phyloP scores from a whole-genome alignment of 2,113 vertebrate genomes.

The Oophaga pumilio region DNA sequence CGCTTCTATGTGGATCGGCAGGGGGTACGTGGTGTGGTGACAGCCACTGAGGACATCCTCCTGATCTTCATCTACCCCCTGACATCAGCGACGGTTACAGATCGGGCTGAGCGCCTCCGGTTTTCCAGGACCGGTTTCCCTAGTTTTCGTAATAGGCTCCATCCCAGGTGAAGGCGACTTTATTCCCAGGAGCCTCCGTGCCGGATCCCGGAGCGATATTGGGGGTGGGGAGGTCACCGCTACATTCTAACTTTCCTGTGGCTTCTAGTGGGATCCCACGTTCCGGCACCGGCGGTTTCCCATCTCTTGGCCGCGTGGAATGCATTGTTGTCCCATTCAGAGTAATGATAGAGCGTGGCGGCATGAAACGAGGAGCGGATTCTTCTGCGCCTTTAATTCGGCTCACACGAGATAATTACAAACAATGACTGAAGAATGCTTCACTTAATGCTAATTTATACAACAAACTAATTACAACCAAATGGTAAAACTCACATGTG shows the following conservation, averaged over 20 bases:
- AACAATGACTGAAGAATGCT: constrained; percentile 89
- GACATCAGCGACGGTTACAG: too few species aligned
- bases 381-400: constrained; percentile 68
- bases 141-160: too few species aligned
- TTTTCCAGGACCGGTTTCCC: too few species aligned
- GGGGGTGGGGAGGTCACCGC: not conserved
- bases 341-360: constrained; percentile 71
- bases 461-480: constrained; percentile 98
- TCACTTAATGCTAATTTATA: constrained; percentile 99
- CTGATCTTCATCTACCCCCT: too few species aligned
- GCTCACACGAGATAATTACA: constrained; percentile 83
- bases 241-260: not conserved
- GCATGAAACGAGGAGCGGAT: constrained; percentile 68
- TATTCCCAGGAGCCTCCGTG: not conserved
- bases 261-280: not conserved
- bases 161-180: too few species aligned
- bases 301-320: constrained; percentile 53
- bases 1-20: too few species aligned
- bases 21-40: too few species aligned
- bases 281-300: not conserved
- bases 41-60: too few species aligned
- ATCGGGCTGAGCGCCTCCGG: too few species aligned
- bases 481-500: constrained; percentile 95
- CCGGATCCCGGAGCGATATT: too few species aligned
- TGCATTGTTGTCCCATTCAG: constrained; percentile 70